Conservation (phyloP, 2,888 invertebrate genomes). For the Galerucella nymphaeae region DNA sequence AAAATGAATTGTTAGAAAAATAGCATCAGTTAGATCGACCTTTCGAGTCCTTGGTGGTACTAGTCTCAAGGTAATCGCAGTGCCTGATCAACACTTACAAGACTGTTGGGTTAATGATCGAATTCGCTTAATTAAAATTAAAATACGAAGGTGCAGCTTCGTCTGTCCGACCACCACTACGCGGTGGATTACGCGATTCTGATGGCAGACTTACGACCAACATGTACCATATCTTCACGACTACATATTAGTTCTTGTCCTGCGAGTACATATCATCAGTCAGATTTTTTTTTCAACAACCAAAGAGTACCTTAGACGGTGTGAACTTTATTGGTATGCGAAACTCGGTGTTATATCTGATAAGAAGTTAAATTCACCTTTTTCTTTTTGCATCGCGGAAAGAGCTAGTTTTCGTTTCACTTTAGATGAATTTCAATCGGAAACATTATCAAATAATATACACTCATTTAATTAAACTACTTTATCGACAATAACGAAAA, state of each 20-base stretch:
- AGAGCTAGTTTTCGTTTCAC: background rate
- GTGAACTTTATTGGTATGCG: conserved; percentile 37
- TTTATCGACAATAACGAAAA: conserved; percentile 29
- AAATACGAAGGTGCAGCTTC: conserved; percentile 58
- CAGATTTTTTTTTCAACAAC: conserved; percentile 42
- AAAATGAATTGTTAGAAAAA: background rate
- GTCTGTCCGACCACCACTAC: conserved; percentile 47
- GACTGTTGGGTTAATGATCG: conserved; percentile 60
- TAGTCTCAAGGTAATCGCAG: conserved; percentile 62
- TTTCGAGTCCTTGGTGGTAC: conserved; percentile 55
- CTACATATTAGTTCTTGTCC: conserved; percentile 53
- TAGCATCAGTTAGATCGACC: conserved; percentile 9
- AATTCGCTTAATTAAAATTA: conserved; percentile 64
- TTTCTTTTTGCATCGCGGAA: background rate
- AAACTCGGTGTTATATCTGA: background rate
- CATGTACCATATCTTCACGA: conserved; percentile 52
- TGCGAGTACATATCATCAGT: conserved; percentile 47
- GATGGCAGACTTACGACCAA: conserved; percentile 50
- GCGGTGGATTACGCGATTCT: conserved; percentile 42
- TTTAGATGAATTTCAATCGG: background rate
- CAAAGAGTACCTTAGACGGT: conserved; percentile 29
- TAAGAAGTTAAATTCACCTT: background rate
- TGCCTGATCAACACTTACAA: conserved; percentile 60
- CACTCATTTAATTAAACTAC: conserved; percentile 39
- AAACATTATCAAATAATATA: conserved; percentile 21